These are phyloP conservation scores for Caloenas nicobarica DNA, from an alignment of 2,113 vertebrate genomes.

Conservation along the genomic window DNA sequence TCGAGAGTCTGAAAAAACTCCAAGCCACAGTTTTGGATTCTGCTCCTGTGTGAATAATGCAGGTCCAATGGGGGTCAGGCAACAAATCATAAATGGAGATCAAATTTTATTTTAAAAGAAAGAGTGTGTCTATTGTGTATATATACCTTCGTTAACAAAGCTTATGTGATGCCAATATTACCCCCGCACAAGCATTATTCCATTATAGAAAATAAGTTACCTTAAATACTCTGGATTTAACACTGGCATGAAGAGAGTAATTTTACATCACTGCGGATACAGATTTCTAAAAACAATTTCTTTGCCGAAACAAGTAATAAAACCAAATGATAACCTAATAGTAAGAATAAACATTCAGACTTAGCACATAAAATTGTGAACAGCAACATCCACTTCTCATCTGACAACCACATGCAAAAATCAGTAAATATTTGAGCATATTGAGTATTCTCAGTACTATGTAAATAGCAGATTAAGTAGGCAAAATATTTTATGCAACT, in stretches of 20 bases:
- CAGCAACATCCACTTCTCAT: not conserved
- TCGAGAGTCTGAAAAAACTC: not conserved
- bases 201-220: not conserved
- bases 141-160: not conserved
- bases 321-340: not conserved
- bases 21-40: not conserved
- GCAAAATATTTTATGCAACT: slow-evolving; percentile 17
- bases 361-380: not conserved
- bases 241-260: not conserved
- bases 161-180: not conserved
- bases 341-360: not conserved
- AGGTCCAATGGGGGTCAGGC: not conserved
- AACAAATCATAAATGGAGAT: not conserved
- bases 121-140: not conserved
- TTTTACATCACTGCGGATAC: not conserved
- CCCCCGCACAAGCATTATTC: not conserved
- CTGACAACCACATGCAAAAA: not conserved
- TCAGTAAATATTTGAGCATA: slow-evolving; percentile 39
- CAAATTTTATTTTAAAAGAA: not conserved
- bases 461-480: slow-evolving; percentile 41
- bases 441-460: not conserved
- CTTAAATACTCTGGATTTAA: not conserved
- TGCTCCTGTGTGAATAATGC: not conserved
- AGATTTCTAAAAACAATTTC: not conserved
- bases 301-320: not conserved